A percentile compares a stretch with the other conserved stretches of the same genome.
phyloP scores from a whole-genome alignment of 2,797 vertebrate genomes.

The Carduelis carduelis region DNA sequence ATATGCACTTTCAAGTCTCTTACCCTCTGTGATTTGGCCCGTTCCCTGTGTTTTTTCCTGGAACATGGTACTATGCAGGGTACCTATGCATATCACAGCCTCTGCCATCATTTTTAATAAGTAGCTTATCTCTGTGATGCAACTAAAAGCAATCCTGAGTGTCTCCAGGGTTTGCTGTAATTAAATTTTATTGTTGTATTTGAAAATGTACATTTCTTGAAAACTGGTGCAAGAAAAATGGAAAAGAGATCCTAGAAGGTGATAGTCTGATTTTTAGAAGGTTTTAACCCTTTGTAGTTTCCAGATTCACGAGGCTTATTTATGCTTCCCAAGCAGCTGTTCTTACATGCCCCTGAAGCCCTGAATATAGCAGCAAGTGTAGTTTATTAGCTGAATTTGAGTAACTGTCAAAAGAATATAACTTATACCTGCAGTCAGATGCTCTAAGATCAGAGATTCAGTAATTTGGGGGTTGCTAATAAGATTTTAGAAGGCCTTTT shows the following conservation, averaged over 20 bases:
- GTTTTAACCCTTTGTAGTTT: conserved; percentile 28
- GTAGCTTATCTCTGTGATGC: conserved; percentile 43
- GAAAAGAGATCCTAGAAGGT: neutral
- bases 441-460: neutral
- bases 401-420: neutral
- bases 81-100: conserved; percentile 31
- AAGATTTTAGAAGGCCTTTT: neutral
- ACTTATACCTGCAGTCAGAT: neutral
- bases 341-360: neutral
- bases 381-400: neutral
- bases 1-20: neutral
- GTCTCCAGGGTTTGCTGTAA: conserved; percentile 51
- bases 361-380: neutral
- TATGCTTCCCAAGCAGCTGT: neutral
- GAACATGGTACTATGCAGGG: neutral
- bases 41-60: neutral
- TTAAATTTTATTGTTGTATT: conserved; percentile 58
- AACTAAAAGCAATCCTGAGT: conserved; percentile 46
- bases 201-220: conserved; percentile 39
- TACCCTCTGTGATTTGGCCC: neutral
- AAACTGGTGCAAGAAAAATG: neutral
- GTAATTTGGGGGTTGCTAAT: neutral
- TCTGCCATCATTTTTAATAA: conserved; percentile 51
- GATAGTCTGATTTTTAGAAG: neutral
- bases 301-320: neutral